Percentiles rank a stretch among this genome's conserved stretches.
phyloP scores from a whole-genome alignment of 2,113 vertebrate species.

The Neopipo cinnamomea region DNA sequence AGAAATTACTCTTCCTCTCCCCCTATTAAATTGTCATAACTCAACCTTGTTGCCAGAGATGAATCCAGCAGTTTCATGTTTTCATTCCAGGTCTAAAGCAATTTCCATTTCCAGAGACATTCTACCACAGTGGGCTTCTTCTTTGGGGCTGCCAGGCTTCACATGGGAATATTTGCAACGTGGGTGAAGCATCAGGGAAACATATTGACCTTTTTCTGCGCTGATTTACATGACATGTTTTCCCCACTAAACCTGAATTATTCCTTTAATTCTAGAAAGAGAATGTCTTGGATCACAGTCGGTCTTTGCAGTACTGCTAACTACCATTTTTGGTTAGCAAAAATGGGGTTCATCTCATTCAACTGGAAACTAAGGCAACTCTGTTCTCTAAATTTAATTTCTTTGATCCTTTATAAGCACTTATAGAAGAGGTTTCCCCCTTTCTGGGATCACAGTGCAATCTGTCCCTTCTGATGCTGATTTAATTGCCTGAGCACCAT shows the following conservation, averaged over 20 bases:
- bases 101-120: neutral
- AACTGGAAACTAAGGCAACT: neutral
- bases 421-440: neutral
- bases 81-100: neutral
- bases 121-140: neutral
- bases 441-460: neutral
- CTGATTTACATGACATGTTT: neutral
- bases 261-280: neutral
- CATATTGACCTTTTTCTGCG: neutral
- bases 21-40: neutral
- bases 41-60: neutral
- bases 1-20: neutral
- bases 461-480: fast-evolving
- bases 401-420: neutral
- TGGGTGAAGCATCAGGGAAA: neutral
- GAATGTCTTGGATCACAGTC: neutral
- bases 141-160: neutral
- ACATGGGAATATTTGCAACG: neutral
- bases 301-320: neutral
- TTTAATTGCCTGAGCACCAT: neutral
- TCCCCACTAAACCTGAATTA: neutral
- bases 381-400: neutral
- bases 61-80: neutral
- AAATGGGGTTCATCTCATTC: neutral
- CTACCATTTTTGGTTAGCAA: neutral